A percentile compares a stretch with the other conserved stretches of the same genome.
phyloP scores from a whole-genome alignment of 2,888 invertebrate genomes.

The Synergus itoensis region DNA sequence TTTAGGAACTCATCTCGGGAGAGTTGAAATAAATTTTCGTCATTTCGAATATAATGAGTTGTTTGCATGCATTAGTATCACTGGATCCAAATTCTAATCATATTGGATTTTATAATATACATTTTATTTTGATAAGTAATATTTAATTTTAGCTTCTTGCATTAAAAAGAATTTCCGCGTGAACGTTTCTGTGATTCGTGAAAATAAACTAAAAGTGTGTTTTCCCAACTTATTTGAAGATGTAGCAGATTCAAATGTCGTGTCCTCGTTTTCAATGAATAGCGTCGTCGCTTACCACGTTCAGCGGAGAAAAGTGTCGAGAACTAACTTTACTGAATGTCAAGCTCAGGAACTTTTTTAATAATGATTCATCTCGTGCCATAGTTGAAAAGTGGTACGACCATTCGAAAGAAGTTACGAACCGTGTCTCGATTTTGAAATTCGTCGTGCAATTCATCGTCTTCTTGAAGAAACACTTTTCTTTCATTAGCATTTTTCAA shows the following conservation, averaged over 20 bases:
- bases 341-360: conserved; percentile 52
- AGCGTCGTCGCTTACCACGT: neutral
- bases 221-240: neutral
- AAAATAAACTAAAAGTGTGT: neutral
- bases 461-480: neutral
- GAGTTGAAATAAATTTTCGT: neutral
- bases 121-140: too few species aligned
- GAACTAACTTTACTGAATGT: conserved; percentile 46
- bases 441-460: neutral
- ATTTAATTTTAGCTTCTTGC: too few species aligned
- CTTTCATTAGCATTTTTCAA: neutral
- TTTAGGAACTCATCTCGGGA: neutral
- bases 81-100: too few species aligned
- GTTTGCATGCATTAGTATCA: too few species aligned
- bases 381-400: conserved; percentile 45
- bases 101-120: too few species aligned
- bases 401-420: conserved; percentile 38
- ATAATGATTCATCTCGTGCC: conserved; percentile 50
- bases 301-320: conserved; percentile 19
- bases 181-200: neutral
- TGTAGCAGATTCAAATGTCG: neutral
- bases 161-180: neutral
- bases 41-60: neutral
- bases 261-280: conserved; percentile 27
- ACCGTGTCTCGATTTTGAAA: conserved; percentile 41